phyloP scores from a whole-genome alignment of 2,797 vertebrate genomes.

The Rhynchotus rufescens region DNA sequence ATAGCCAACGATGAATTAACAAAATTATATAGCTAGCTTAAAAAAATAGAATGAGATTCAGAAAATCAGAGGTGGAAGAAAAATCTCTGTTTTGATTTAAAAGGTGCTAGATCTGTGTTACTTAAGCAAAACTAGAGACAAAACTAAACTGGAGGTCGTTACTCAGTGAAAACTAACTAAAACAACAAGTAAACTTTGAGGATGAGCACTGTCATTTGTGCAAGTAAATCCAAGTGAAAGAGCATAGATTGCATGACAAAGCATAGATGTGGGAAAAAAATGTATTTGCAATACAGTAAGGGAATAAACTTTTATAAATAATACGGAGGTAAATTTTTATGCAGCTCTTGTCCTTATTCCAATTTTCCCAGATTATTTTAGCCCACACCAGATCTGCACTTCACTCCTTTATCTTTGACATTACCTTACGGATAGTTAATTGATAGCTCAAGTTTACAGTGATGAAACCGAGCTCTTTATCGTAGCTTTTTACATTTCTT shows the following conservation, averaged over 20 bases:
- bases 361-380: neutral
- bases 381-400: neutral
- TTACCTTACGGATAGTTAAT: neutral
- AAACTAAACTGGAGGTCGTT: neutral
- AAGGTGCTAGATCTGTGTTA: neutral
- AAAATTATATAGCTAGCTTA: neutral
- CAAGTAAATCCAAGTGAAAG: neutral
- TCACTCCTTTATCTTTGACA: neutral
- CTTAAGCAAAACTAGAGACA: neutral
- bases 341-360: neutral
- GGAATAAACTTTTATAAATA: neutral
- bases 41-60: neutral
- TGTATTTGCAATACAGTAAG: neutral
- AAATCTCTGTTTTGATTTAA: conserved; percentile 29
- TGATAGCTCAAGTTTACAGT: neutral
- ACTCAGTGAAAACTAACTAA: neutral
- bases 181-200: neutral
- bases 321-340: neutral
- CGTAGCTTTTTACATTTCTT: neutral
- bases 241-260: neutral
- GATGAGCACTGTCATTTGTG: neutral
- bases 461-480: neutral
- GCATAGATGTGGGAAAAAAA: neutral
- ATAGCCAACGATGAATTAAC: neutral
- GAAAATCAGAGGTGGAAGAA: neutral